Evolutionary conservation across 2,113 vertebrate genomes (phyloP).

Genomic region (Neogobius melanostomus): DNA sequence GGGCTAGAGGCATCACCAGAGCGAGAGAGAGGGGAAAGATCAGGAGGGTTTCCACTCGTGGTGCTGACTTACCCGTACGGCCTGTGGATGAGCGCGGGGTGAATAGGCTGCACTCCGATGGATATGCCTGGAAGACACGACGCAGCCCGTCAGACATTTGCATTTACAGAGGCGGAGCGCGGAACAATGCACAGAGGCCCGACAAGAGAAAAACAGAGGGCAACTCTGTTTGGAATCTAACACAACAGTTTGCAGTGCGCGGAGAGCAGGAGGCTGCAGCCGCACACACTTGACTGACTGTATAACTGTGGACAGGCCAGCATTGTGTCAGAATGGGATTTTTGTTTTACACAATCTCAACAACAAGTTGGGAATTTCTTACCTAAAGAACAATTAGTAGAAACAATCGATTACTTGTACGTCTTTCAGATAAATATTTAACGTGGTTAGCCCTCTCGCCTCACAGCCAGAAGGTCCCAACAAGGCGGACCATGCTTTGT

Average conservation of each 20-base stretch:
- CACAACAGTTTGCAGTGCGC: constrained; percentile 43
- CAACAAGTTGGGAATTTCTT: no score
- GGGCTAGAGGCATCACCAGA: constrained; percentile 30
- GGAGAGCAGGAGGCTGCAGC: constrained; percentile 5
- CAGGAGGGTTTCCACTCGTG: constrained; percentile 52
- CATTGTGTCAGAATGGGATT: background rate
- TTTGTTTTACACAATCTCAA: background rate
- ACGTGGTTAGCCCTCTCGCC: no score
- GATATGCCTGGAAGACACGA: constrained; percentile 85
- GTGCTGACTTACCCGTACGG: constrained; percentile 90
- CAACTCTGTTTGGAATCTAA: constrained; percentile 44
- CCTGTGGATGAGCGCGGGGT: constrained; percentile 93
- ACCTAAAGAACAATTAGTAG: no score
- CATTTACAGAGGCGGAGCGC: constrained; percentile 74
- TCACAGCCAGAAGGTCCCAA: no score
- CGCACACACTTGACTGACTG: background rate
- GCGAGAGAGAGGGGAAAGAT: constrained; percentile 43
- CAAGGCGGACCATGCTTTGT: no score
- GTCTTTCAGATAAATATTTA: background rate
- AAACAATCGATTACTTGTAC: no score
- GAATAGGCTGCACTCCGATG: constrained; percentile 91
- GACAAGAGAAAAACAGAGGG: constrained; percentile 51
- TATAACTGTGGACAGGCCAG: background rate
- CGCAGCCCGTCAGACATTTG: constrained; percentile 70
- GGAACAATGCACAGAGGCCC: constrained; percentile 71